phyloP scores from a whole-genome alignment of 2,888 invertebrate species.

The Beris chalybata region DNA sequence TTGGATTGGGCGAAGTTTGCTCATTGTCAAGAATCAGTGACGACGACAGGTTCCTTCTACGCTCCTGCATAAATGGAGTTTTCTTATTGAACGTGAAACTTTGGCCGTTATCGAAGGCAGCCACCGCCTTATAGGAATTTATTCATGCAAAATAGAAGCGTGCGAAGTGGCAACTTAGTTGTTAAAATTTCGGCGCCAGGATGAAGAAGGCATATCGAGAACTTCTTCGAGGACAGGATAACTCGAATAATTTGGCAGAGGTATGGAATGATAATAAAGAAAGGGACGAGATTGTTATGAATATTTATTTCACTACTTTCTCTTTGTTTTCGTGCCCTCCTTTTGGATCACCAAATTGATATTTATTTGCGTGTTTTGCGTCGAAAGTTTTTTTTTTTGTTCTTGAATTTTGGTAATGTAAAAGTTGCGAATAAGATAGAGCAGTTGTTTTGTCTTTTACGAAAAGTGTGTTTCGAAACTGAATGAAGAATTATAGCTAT shows the following conservation, averaged over 20 bases:
- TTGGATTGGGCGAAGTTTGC: slow-evolving; percentile 3
- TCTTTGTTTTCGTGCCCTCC: slow-evolving; percentile 1
- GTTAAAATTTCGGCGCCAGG: slow-evolving; percentile 16
- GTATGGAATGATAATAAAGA: slow-evolving; percentile 8
- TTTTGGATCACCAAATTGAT: slow-evolving; percentile 20
- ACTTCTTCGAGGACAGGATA: slow-evolving; percentile 13
- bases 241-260: slow-evolving; percentile 17
- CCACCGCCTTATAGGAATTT: slow-evolving; percentile 3
- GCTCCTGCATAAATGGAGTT: slow-evolving; percentile 1
- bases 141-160: slow-evolving; percentile 16
- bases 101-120: slow-evolving; percentile 21
- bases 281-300: slow-evolving; percentile 20
- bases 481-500: too few species aligned
- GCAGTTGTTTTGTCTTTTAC: too few species aligned
- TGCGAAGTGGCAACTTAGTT: slow-evolving; percentile 20
- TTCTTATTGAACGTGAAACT: slow-evolving; percentile 19
- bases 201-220: slow-evolving; percentile 17
- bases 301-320: slow-evolving; percentile 29
- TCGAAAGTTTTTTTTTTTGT: slow-evolving; percentile 2
- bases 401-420: slow-evolving; percentile 6
- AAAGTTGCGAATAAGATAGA: slow-evolving; percentile 11
- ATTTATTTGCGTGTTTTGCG: slow-evolving; percentile 21
- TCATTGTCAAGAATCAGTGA: slow-evolving; percentile 4
- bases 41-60: background rate
- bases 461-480: too few species aligned